A percentile compares a stretch with the other conserved stretches of the same genome.
Conservation (phyloP, 2,113 vertebrate species). For the Platysternon megacephalum region DNA sequence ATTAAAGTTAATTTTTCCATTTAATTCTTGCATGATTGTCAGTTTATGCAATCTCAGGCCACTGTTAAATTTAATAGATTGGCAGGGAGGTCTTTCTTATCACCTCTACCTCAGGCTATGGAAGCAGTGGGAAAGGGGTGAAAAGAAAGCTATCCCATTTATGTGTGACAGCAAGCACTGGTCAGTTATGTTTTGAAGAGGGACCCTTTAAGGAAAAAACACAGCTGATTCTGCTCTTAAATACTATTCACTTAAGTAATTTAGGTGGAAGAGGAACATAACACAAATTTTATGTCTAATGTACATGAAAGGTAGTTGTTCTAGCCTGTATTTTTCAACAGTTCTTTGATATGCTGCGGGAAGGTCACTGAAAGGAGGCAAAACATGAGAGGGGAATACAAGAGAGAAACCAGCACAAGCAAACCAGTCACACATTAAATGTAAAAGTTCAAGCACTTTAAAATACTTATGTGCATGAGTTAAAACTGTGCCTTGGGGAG, state of each 20-base stretch:
- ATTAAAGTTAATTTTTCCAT: background rate
- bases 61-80: background rate
- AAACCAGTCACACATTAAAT: background rate
- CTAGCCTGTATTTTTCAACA: background rate
- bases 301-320: background rate
- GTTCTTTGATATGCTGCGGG: rapidly evolving
- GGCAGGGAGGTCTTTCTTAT: background rate
- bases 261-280: background rate
- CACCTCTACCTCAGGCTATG: background rate
- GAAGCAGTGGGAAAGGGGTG: background rate
- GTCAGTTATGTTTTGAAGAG: background rate
- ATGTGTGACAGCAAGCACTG: background rate
- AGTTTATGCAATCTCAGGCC: background rate
- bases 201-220: background rate
- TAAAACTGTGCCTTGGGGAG: background rate
- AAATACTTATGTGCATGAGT: background rate
- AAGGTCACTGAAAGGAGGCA: background rate
- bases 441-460: background rate
- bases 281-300: background rate
- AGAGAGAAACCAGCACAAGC: background rate
- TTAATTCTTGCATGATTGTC: background rate
- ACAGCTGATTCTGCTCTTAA: background rate
- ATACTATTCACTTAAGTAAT: background rate
- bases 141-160: background rate
- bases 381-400: background rate